Conservation (phyloP, 1,140 invertebrate genomes). For the Drosophila sechellia region DNA sequence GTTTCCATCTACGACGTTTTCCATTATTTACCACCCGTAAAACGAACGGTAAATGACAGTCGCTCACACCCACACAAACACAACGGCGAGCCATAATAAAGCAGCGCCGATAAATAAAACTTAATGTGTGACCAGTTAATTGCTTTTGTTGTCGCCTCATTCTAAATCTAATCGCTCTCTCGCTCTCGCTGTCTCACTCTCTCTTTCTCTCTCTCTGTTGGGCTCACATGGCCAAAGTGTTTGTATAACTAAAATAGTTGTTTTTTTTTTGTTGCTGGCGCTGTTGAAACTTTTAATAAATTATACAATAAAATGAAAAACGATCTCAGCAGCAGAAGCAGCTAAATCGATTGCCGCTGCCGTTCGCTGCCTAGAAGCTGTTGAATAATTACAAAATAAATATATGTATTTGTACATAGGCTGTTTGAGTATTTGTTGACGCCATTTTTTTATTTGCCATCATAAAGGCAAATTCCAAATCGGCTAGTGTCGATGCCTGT, state of each 20-base stretch:
- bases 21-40: slow-evolving; percentile 42
- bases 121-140: slow-evolving; percentile 71
- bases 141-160: slow-evolving; percentile 70
- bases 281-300: slow-evolving; percentile 75
- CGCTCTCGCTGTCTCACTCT: not conserved
- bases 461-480: slow-evolving; percentile 68
- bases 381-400: slow-evolving; percentile 79
- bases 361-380: slow-evolving; percentile 38
- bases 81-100: slow-evolving; percentile 28
- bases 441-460: slow-evolving; percentile 65
- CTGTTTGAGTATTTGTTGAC: slow-evolving; percentile 51
- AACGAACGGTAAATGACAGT: slow-evolving; percentile 39
- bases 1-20: slow-evolving; percentile 29
- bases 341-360: slow-evolving; percentile 60
- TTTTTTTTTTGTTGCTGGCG: slow-evolving; percentile 37
- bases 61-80: slow-evolving; percentile 40
- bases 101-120: slow-evolving; percentile 73
- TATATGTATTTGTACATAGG: slow-evolving; percentile 47
- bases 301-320: slow-evolving; percentile 78
- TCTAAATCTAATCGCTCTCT: slow-evolving; percentile 62
- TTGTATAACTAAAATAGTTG: slow-evolving; percentile 72
- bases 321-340: slow-evolving; percentile 41
- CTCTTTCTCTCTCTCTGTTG: slow-evolving; percentile 9
- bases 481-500: slow-evolving; percentile 22
- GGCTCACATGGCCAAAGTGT: slow-evolving; percentile 57